phyloP scores from a whole-genome alignment of 2,113 vertebrate species.

The Eupsittula cactorum region DNA sequence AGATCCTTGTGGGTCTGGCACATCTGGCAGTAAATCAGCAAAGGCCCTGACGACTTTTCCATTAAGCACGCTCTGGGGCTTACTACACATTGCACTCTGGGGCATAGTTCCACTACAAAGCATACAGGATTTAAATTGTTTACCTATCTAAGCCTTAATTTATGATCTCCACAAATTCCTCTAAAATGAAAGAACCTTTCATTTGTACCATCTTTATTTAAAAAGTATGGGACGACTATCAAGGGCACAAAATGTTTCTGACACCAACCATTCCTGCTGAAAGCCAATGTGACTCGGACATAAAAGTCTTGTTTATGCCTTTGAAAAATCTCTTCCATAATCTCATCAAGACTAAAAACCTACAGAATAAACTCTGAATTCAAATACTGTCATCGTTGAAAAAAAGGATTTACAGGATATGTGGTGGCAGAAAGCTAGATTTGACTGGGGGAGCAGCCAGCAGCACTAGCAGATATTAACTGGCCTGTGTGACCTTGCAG shows the following conservation, averaged over 20 bases:
- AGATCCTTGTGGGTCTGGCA: neutral
- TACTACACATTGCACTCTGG: neutral
- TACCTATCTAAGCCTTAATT: slow-evolving; percentile 1
- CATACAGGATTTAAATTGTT: slow-evolving; percentile 1
- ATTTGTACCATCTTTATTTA: neutral
- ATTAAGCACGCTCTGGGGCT: neutral
- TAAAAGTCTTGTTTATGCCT: neutral
- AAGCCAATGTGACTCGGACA: neutral
- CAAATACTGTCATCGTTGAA: neutral
- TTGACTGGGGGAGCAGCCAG: neutral
- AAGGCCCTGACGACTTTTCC: neutral
- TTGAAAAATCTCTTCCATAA: slow-evolving; percentile 11
- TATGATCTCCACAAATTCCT: neutral
- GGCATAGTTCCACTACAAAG: neutral
- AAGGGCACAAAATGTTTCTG: neutral
- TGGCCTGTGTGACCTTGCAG: neutral
- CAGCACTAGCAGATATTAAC: neutral
- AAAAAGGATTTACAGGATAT: neutral
- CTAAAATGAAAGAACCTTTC: slow-evolving; percentile 1
- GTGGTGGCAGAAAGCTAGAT: neutral
- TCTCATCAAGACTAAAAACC: neutral
- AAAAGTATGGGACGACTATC: neutral
- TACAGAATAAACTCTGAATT: slow-evolving; percentile 6
- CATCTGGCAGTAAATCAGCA: neutral
- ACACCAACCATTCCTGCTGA: neutral